These are phyloP conservation scores for Takifugu ocellatus DNA, from an alignment of 2,797 vertebrate genomes.

Conservation along the genomic window DNA sequence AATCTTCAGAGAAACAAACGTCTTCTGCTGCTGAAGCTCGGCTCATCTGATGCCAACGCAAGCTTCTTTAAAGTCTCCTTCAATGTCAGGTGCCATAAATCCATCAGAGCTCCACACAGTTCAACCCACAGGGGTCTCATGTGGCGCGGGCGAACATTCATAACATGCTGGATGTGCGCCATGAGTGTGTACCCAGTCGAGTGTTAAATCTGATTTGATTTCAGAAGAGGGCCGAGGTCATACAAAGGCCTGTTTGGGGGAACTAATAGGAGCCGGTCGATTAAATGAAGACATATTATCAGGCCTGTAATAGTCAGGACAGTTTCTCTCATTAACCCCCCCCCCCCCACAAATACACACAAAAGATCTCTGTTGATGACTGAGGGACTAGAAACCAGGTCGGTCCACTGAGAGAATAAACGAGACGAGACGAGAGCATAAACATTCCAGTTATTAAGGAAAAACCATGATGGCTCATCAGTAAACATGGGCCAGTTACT, in stretches of 20 bases:
- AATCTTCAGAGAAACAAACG: neutral
- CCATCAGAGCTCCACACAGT: constrained; percentile 23
- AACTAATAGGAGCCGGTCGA: constrained; percentile 42
- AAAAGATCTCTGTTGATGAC: constrained; percentile 36
- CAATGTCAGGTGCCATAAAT: constrained; percentile 21
- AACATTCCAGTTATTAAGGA: constrained; percentile 17
- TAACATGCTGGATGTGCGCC: constrained; percentile 56
- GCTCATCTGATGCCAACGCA: constrained; percentile 5
- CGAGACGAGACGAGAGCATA: neutral
- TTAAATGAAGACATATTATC: constrained; percentile 58
- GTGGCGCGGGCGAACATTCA: constrained; percentile 64
- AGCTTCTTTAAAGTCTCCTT: constrained; percentile 21
- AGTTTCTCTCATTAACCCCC: constrained; percentile 26
- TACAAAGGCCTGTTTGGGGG: constrained; percentile 57
- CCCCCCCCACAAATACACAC: constrained; percentile 32
- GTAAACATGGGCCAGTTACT: neutral
- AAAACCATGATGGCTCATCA: neutral
- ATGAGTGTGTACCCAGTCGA: constrained; percentile 54
- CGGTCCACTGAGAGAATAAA: constrained; percentile 6
- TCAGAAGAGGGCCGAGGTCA: constrained; percentile 57
- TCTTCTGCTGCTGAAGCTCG: neutral
- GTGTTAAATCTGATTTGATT: constrained; percentile 73
- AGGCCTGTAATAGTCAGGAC: too few species aligned
- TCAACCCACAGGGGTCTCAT: constrained; percentile 55
- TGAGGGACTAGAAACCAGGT: constrained; percentile 16